Conservation (phyloP, 2,888 invertebrate genomes). For the Andrena trimmerana region DNA sequence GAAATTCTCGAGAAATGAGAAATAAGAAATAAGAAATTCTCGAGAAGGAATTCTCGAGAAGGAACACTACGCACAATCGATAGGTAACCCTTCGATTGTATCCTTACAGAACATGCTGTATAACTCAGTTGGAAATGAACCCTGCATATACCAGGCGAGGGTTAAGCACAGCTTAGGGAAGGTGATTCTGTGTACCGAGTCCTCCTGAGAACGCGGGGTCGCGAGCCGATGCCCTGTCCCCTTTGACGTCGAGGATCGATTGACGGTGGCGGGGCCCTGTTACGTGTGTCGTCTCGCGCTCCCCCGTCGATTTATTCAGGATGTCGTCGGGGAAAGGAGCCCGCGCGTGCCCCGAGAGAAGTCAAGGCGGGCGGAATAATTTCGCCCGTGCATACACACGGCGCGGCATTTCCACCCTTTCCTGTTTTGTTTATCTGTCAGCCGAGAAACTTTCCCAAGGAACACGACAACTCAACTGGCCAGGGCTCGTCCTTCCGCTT, state of each 20-base stretch:
- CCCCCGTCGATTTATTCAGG: slow-evolving; percentile 53
- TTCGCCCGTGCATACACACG: slow-evolving; percentile 23
- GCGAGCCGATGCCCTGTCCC: slow-evolving; percentile 11
- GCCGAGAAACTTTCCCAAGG: slow-evolving; percentile 45
- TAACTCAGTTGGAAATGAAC: no score
- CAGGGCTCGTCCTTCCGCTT: slow-evolving; percentile 45
- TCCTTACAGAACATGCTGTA: no score
- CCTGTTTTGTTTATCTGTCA: slow-evolving; percentile 47
- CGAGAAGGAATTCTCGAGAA: no score
- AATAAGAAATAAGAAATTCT: no score
- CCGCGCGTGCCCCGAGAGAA: slow-evolving; percentile 18
- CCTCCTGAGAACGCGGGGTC: slow-evolving; percentile 26
- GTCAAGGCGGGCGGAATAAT: slow-evolving; percentile 51
- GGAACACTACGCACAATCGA: no score
- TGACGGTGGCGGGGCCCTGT: slow-evolving; percentile 13
- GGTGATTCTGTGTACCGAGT: slow-evolving; percentile 30
- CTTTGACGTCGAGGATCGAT: slow-evolving; percentile 56
- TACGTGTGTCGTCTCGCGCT: slow-evolving; percentile 25
- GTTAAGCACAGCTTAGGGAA: slow-evolving; percentile 3
- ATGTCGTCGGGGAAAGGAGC: slow-evolving; percentile 20
- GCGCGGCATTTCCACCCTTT: slow-evolving; percentile 30
- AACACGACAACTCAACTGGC: slow-evolving; percentile 41
- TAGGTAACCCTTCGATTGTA: no score
- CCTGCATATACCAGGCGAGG: not conserved
- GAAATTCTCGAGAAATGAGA: no score